These are phyloP conservation scores for Sarotherodon lohbergeri DNA, from an alignment of 2,113 vertebrate species.

Conservation along the genomic window DNA sequence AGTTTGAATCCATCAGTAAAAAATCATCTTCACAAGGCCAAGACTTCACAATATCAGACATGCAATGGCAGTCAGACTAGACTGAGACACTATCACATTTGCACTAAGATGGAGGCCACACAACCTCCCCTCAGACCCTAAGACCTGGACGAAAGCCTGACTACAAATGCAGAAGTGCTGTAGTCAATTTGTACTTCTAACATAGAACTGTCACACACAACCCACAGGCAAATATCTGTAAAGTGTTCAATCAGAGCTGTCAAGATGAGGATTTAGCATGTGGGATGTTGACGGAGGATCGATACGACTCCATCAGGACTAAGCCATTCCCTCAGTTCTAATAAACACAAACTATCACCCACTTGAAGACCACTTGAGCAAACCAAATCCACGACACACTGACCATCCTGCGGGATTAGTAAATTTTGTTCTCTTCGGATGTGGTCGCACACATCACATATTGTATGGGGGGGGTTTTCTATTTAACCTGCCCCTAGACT, in stretches of 20 bases:
- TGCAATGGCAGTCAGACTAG: neutral
- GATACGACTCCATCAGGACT: conserved; percentile 30
- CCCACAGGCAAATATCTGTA: conserved; percentile 6
- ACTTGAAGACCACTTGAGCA: neutral
- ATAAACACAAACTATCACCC: neutral
- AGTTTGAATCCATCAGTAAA: neutral
- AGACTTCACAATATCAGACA: neutral
- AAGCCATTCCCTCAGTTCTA: neutral
- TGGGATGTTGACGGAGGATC: conserved; percentile 22
- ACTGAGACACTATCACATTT: neutral
- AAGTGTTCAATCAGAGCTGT: conserved; percentile 35
- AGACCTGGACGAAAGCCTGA: neutral
- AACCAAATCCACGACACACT: neutral
- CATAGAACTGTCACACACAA: neutral
- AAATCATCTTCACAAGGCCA: neutral
- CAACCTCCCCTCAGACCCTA: neutral
- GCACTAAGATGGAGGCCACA: neutral
- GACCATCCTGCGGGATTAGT: neutral
- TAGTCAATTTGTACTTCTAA: neutral
- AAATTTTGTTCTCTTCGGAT: neutral
- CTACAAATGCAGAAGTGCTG: neutral
- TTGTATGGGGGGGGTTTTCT: neutral
- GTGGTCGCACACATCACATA: neutral
- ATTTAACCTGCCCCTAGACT: neutral
- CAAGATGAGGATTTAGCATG: conserved; percentile 37